A percentile compares a stretch with the other conserved stretches of the same genome.
Conservation (phyloP, 2,888 invertebrate species). For the Eristalinus sepulchralis region DNA sequence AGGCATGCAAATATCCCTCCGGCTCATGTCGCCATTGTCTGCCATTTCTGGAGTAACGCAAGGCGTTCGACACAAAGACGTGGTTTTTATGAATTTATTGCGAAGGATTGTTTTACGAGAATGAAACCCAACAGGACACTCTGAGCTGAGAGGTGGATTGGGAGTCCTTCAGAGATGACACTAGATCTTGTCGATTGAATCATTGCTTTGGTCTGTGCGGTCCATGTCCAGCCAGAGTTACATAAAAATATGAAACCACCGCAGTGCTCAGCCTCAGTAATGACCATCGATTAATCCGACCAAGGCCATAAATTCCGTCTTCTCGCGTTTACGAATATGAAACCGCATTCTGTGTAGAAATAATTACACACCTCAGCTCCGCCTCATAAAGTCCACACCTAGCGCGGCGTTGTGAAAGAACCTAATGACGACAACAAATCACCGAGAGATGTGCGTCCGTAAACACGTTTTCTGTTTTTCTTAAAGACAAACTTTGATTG, state of each 20-base stretch:
- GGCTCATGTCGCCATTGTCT: background rate
- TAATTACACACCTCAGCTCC: background rate
- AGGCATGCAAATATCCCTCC: background rate
- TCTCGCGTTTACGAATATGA: background rate
- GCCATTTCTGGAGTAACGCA: background rate
- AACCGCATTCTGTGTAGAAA: background rate
- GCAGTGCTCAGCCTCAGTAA: background rate
- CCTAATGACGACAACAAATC: background rate
- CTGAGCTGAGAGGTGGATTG: too few species aligned
- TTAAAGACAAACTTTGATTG: background rate
- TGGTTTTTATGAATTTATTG: background rate
- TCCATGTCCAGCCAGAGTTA: background rate
- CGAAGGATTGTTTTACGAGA: background rate
- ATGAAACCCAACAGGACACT: background rate
- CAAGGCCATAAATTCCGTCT: background rate
- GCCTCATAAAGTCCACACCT: background rate
- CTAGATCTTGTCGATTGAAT: too few species aligned
- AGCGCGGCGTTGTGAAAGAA: background rate
- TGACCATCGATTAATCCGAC: background rate
- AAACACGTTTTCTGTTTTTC: background rate
- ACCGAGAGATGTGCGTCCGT: background rate
- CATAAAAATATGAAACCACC: background rate
- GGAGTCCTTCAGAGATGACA: too few species aligned
- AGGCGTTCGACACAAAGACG: background rate
- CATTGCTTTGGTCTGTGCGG: too few species aligned